Evolutionary conservation across 2,113 vertebrate genomes (phyloP).

Genomic region (Hiodon alosoides): DNA sequence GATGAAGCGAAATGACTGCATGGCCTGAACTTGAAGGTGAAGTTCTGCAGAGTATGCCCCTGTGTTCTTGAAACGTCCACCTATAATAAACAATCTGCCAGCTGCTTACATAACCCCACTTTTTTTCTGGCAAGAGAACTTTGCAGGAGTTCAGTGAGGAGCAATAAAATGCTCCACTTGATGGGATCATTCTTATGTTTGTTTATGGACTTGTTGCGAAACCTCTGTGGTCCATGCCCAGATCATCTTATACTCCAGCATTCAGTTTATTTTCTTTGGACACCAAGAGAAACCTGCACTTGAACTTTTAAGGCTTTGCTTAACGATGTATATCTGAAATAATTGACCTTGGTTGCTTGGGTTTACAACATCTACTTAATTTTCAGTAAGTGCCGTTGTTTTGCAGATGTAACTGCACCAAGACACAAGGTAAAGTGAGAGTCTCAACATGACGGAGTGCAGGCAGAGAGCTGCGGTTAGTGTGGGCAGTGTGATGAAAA

Average conservation of each 20-base stretch:
- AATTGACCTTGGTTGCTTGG: conserved; percentile 56
- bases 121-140: neutral
- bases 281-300: conserved; percentile 63
- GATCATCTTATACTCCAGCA: conserved; percentile 61
- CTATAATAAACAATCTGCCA: neutral
- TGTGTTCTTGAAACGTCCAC: neutral
- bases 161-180: conserved; percentile 17
- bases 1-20: neutral
- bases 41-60: neutral
- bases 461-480: neutral
- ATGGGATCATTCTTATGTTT: conserved; percentile 55
- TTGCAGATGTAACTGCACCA: neutral
- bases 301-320: conserved; percentile 63
- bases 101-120: neutral
- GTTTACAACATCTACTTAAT: conserved; percentile 59
- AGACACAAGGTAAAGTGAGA: neutral
- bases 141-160: neutral
- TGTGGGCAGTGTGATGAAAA: neutral
- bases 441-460: neutral
- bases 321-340: conserved; percentile 61
- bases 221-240: conserved; percentile 40
- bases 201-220: conserved; percentile 30
- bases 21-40: neutral
- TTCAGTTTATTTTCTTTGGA: conserved; percentile 61
- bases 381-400: neutral